Percentiles rank a stretch among this genome's conserved stretches.
Conservation (phyloP, 2,797 vertebrate genomes). For the Macropodus opercularis region DNA sequence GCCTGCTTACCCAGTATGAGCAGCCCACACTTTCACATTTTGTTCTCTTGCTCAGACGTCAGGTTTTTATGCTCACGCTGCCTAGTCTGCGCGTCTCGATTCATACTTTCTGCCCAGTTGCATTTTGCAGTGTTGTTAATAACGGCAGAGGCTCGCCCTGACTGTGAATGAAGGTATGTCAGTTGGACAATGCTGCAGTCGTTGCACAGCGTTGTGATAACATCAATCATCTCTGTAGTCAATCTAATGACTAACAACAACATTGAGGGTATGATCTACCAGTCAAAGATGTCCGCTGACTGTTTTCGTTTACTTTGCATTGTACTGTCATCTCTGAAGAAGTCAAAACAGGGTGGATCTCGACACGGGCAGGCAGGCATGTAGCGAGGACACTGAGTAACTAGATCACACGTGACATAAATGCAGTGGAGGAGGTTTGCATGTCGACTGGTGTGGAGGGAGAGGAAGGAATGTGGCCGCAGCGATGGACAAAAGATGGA, state of each 20-base stretch:
- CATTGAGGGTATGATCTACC: not conserved
- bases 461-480: not conserved
- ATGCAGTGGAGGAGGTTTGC: conserved; percentile 23
- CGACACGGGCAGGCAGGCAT: conserved; percentile 15
- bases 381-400: conserved; percentile 38
- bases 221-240: not conserved
- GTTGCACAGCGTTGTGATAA: too few relatives aligned
- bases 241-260: not conserved
- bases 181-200: too few relatives aligned
- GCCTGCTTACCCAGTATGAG: too few relatives aligned
- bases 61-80: too few relatives aligned
- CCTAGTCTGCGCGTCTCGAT: too few relatives aligned
- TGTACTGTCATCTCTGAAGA: conserved; percentile 8
- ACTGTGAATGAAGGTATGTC: conserved; percentile 8
- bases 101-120: not conserved
- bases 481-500: conserved; percentile 10
- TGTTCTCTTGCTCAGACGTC: too few relatives aligned
- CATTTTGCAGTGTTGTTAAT: not conserved
- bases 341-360: conserved; percentile 13
- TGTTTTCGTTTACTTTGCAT: conserved; percentile 11
- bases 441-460: conserved; percentile 17
- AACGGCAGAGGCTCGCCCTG: not conserved
- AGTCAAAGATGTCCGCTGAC: not conserved
- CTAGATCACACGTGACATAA: conserved; percentile 61
- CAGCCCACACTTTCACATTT: too few relatives aligned